phyloP scores from a whole-genome alignment of 2,888 invertebrate species.

The Agriopis marginaria region DNA sequence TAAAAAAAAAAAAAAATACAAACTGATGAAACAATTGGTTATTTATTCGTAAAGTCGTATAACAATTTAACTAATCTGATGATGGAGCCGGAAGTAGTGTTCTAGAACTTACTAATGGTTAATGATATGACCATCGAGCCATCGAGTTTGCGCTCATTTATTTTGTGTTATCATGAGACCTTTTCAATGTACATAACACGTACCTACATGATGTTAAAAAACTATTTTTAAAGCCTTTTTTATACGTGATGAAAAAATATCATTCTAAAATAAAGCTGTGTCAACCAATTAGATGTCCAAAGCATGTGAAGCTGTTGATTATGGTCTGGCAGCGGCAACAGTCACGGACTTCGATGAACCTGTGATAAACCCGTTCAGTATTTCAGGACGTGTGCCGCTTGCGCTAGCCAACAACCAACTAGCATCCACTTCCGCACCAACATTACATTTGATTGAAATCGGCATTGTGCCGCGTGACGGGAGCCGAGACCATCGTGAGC shows the following conservation, averaged over 20 bases:
- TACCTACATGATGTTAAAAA: background rate
- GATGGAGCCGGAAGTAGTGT: too few relatives aligned
- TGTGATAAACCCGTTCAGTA: conserved; percentile 35
- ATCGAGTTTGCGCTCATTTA: too few relatives aligned
- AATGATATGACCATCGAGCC: too few relatives aligned
- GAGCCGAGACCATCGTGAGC: conserved; percentile 13
- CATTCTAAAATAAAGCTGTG: background rate
- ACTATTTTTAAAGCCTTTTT: background rate
- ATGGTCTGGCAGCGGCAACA: conserved; percentile 27
- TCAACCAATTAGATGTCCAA: conserved; percentile 22
- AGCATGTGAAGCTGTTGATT: conserved; percentile 34
- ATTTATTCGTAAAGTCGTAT: too few relatives aligned
- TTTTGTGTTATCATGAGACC: too few relatives aligned
- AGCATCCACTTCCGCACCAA: conserved; percentile 21
- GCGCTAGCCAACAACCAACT: conserved; percentile 18
- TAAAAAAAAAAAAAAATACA: too few relatives aligned
- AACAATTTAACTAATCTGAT: too few relatives aligned
- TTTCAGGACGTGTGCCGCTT: conserved; percentile 27
- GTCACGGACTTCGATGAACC: conserved; percentile 38
- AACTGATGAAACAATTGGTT: too few relatives aligned
- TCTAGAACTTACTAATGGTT: too few relatives aligned
- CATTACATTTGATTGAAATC: conserved; percentile 31
- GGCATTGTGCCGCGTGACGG: conserved; percentile 31
- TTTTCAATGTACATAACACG: too few relatives aligned
- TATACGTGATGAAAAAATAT: too few relatives aligned